Evolutionary conservation across 2,797 vertebrate species (phyloP), one percentile per base, ranked within the genome.

Genomic region (Gymnoscopelus braueri): DNA sequence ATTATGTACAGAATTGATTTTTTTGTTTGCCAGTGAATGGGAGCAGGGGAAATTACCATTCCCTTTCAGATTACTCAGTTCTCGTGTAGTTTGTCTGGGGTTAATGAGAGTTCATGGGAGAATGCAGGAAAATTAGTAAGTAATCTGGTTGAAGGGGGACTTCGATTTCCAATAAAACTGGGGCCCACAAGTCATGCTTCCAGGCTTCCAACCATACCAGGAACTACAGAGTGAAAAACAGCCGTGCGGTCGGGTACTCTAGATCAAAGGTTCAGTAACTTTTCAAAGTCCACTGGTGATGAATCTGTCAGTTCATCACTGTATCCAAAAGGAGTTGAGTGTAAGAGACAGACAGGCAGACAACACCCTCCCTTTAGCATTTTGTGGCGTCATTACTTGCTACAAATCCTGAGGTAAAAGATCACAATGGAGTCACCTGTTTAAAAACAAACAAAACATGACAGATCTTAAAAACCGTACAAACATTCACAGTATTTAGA

Each of bases 401-500:
- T 79, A 79, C 81, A 80, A 78, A 84, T 89, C 87, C 87, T 91
- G 87, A 88, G 84, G 69, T 84, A 76, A 19, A 83, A 65, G 49
- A 50, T 78, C 65, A 63, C 53, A 61, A 7, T 14, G 15, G 59
- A 55, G 77, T 78, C 67, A 29, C 19, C 57, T 54, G 23, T 55
- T 15, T 55, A 35, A 19, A 35, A 77, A 86, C 32, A 32, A 52
- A 59, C 54, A 53, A 75, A 67, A 63, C 35, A 39, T 39, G 64
- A 79, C 72, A 76, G 59, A 71, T 81, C 76, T 79, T 72, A 82
- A 74, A 87, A 88, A 83, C 51, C 54, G 15, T 87, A 90, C 90
- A 91, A 85, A 90, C 82, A 85, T 77, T 80, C 72, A 89, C 85
- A 79, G 79, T 71, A 63, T 87, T 78, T 65, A 85, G 74, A 84